A percentile compares a stretch with the other conserved stretches of the same genome.
These are phyloP conservation scores for Pycnomerus fuliginosus DNA, from an alignment of 2,888 invertebrate genomes.

Conservation along the genomic window DNA sequence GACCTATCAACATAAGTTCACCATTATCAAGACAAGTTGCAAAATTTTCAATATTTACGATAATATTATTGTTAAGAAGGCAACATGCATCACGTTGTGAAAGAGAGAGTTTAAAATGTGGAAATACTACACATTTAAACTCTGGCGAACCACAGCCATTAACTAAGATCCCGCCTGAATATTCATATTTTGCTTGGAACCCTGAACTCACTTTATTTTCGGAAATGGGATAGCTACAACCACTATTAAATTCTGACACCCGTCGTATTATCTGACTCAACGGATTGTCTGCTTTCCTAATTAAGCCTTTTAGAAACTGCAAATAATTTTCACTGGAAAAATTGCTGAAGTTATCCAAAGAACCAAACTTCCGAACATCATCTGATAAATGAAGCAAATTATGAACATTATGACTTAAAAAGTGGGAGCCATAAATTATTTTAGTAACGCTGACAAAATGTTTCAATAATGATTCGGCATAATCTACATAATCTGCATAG, in stretches of 20 bases:
- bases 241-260: background rate
- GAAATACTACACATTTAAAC: background rate
- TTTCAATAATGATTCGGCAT: background rate
- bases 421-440: background rate
- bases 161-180: background rate
- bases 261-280: slow-evolving; percentile 10
- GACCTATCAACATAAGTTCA: background rate
- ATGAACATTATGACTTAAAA: slow-evolving; percentile 11
- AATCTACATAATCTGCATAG: background rate
- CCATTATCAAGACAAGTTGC: background rate
- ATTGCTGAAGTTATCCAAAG: slow-evolving; percentile 12
- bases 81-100: background rate
- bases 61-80: background rate
- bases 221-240: background rate
- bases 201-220: background rate
- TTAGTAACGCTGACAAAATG: background rate
- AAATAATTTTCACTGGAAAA: slow-evolving; percentile 20
- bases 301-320: slow-evolving; percentile 7
- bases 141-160: background rate
- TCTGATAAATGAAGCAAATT: slow-evolving; percentile 15
- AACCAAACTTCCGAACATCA: slow-evolving; percentile 13
- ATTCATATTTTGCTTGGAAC: background rate
- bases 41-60: background rate
- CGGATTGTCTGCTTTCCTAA: slow-evolving; percentile 13
- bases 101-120: background rate